phyloP scores from a whole-genome alignment of 2,888 invertebrate species.

The Sympetrum striolatum region DNA sequence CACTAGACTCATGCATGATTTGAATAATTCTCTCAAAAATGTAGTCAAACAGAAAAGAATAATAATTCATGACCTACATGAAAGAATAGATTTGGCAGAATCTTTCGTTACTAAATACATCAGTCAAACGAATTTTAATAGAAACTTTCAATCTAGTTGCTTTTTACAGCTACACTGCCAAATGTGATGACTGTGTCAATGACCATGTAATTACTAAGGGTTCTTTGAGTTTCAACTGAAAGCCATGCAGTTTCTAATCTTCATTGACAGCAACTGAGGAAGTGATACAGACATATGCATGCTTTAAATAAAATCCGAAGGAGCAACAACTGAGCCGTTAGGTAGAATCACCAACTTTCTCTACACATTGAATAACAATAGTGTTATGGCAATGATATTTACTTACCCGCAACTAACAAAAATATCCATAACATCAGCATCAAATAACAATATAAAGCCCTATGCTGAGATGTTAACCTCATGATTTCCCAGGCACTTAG shows the following conservation, averaged over 20 bases:
- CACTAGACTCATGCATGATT: no score
- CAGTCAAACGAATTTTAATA: no score
- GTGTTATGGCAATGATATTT: neutral
- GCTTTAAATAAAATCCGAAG: neutral
- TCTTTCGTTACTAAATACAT: no score
- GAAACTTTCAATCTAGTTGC: no score
- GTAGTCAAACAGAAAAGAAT: no score
- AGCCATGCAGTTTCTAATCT: neutral
- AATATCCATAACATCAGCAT: constrained; percentile 84
- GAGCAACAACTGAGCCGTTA: neutral
- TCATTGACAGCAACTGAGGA: neutral
- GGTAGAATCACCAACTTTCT: neutral
- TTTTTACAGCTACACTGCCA: no score
- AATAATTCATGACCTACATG: no score
- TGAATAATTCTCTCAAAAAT: no score
- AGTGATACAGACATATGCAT: neutral
- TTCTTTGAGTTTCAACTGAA: neutral
- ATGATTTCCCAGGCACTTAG: constrained; percentile 56
- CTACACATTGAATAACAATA: neutral
- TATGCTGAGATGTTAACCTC: constrained; percentile 72
- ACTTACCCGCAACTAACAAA: constrained; percentile 74
- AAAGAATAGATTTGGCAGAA: no score
- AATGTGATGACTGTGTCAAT: no score
- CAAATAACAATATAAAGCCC: constrained; percentile 82
- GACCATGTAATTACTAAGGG: neutral